phyloP scores from a whole-genome alignment of 2,797 vertebrate species.

The Setipinna tenuifilis region DNA sequence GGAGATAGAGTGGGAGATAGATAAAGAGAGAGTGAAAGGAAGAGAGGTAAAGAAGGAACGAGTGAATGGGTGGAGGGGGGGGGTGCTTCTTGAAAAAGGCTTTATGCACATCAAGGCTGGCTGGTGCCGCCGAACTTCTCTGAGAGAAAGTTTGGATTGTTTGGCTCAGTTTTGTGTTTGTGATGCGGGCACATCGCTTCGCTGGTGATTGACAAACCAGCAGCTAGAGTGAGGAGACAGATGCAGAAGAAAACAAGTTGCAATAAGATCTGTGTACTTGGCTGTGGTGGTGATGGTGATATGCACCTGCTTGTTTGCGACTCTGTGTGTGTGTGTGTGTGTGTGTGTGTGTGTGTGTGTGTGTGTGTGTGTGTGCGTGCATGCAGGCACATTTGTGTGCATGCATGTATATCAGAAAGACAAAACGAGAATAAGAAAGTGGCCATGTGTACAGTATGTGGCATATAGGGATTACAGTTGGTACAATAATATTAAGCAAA shows the following conservation, averaged over 20 bases:
- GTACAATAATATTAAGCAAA: conserved; percentile 10
- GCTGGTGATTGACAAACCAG: conserved; percentile 23
- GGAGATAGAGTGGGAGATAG: background rate
- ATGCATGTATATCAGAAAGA: conserved; percentile 56
- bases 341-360: conserved; percentile 3
- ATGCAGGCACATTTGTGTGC: background rate
- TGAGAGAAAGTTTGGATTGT: conserved; percentile 53
- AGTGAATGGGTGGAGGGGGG: background rate
- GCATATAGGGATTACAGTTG: background rate
- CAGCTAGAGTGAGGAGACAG: background rate
- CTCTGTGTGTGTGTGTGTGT: background rate
- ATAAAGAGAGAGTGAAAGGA: too few relatives aligned
- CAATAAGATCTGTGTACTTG: background rate
- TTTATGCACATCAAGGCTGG: conserved; percentile 45
- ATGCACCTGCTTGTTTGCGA: background rate
- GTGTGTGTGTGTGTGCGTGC: background rate
- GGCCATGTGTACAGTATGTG: background rate
- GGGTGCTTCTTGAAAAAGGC: background rate
- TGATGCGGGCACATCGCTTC: background rate
- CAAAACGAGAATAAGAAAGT: conserved; percentile 55
- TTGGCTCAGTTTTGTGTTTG: conserved; percentile 31
- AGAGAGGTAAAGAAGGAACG: too few relatives aligned
- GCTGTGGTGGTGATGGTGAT: background rate
- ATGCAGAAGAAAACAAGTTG: conserved; percentile 8
- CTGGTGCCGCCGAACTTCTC: conserved; percentile 26